Conservation (phyloP, 2,797 vertebrate genomes). For the Holocentrus rufus region DNA sequence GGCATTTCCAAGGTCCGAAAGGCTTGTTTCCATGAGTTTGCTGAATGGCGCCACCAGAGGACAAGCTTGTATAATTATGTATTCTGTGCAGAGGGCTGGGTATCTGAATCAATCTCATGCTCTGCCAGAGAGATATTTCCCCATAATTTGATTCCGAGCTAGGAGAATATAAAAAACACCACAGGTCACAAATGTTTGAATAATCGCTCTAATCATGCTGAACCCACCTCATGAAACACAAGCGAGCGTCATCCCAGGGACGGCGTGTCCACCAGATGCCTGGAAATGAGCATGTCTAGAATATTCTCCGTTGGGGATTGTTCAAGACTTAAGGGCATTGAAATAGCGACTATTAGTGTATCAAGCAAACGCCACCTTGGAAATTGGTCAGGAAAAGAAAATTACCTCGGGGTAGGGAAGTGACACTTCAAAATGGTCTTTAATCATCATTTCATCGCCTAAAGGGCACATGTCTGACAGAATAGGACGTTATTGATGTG, state of each 20-base stretch:
- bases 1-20: slow-evolving; percentile 14
- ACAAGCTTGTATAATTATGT: slow-evolving; percentile 57
- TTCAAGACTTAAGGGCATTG: not conserved
- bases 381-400: slow-evolving; percentile 41
- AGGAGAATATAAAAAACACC: slow-evolving; percentile 50
- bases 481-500: slow-evolving; percentile 60
- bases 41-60: slow-evolving; percentile 49
- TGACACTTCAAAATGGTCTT: slow-evolving; percentile 57
- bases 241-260: not conserved
- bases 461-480: slow-evolving; percentile 55
- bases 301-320: not conserved
- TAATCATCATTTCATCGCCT: slow-evolving; percentile 61
- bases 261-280: not conserved
- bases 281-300: slow-evolving; percentile 1
- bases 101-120: slow-evolving; percentile 76
- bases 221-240: slow-evolving; percentile 48
- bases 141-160: slow-evolving; percentile 71
- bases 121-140: slow-evolving; percentile 70
- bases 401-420: slow-evolving; percentile 25
- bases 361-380: not conserved
- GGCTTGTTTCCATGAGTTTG: slow-evolving; percentile 24
- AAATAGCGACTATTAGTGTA: not conserved
- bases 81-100: slow-evolving; percentile 57
- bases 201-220: slow-evolving; percentile 61
- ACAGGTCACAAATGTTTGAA: slow-evolving; percentile 67